Percentiles rank a stretch among this genome's conserved stretches.
phyloP scores from a whole-genome alignment of 2,888 invertebrate species.

The Caradrina clavipalpis region DNA sequence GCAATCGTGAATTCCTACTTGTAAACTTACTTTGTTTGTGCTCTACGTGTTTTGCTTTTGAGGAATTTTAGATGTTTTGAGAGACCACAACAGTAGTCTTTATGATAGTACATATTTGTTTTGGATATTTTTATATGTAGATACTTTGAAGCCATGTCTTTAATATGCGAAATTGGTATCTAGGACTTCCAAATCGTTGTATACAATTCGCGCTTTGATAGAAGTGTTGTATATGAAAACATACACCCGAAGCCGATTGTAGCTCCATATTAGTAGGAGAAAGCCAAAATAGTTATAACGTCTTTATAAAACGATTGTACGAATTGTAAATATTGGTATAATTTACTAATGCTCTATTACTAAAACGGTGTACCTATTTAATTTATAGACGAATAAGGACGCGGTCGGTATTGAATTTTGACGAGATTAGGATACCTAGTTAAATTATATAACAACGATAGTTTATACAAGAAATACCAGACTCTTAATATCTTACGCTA shows the following conservation, averaged over 20 bases:
- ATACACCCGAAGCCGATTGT: background rate
- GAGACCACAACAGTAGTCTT: too few species aligned
- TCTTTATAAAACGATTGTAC: background rate
- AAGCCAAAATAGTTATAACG: background rate
- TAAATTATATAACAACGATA: background rate
- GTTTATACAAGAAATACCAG: background rate
- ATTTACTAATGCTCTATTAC: conserved; percentile 17
- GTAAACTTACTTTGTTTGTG: conserved; percentile 19
- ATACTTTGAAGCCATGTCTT: too few species aligned
- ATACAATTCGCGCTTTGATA: too few species aligned
- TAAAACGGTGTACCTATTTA: conserved; percentile 10
- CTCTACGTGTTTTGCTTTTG: conserved; percentile 26
- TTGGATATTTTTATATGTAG: background rate
- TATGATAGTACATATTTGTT: background rate
- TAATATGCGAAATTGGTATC: too few species aligned
- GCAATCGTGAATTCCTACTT: conserved; percentile 36
- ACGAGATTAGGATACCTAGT: background rate
- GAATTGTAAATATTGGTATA: conserved; percentile 17
- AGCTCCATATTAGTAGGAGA: background rate
- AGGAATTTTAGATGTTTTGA: background rate
- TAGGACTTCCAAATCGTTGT: too few species aligned
- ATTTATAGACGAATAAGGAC: background rate
- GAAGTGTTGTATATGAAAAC: too few species aligned
- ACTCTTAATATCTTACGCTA: background rate
- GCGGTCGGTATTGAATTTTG: background rate